Percentiles rank a stretch among this genome's conserved stretches.
These are phyloP conservation scores for Rhagophthalmus giganteus DNA, from an alignment of 2,888 invertebrate genomes.

Conservation along the genomic window DNA sequence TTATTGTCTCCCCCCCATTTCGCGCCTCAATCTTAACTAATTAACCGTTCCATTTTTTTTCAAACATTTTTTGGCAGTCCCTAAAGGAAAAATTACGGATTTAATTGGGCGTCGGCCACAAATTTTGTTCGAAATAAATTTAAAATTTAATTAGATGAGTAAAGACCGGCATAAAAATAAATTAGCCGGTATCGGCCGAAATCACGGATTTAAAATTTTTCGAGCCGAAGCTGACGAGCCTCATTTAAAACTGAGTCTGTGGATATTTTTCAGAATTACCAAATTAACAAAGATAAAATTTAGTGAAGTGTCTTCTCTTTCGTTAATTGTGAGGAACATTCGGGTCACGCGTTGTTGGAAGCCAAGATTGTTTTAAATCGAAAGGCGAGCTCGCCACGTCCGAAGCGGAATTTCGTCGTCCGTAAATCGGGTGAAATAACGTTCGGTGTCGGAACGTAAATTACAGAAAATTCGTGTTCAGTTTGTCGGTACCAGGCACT, in stretches of 20 bases:
- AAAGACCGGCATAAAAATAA: constrained; percentile 20
- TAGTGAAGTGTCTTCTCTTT: constrained; percentile 31
- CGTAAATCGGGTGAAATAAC: not conserved
- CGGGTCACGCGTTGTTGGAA: constrained; percentile 28
- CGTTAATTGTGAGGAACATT: constrained; percentile 35
- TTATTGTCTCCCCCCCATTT: constrained; percentile 32
- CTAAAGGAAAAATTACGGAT: no score
- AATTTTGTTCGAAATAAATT: constrained; percentile 18
- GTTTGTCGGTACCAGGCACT: not conserved
- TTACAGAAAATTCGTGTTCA: not conserved
- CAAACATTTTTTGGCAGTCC: no score
- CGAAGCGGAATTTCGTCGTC: no score
- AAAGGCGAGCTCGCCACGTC: constrained; percentile 15
- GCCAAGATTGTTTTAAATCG: constrained; percentile 9
- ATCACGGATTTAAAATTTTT: constrained; percentile 26
- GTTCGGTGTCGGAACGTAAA: not conserved
- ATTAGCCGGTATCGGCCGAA: constrained; percentile 18
- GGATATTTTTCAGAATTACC: constrained; percentile 29
- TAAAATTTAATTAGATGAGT: constrained; percentile 23
- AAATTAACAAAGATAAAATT: constrained; percentile 35
- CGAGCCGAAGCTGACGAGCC: constrained; percentile 12
- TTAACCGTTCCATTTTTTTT: no score
- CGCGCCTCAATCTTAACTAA: no score
- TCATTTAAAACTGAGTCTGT: constrained; percentile 26
- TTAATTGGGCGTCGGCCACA: no score